Conservation (phyloP, 2,797 vertebrate genomes). For the Notoglanidium macrostoma region DNA sequence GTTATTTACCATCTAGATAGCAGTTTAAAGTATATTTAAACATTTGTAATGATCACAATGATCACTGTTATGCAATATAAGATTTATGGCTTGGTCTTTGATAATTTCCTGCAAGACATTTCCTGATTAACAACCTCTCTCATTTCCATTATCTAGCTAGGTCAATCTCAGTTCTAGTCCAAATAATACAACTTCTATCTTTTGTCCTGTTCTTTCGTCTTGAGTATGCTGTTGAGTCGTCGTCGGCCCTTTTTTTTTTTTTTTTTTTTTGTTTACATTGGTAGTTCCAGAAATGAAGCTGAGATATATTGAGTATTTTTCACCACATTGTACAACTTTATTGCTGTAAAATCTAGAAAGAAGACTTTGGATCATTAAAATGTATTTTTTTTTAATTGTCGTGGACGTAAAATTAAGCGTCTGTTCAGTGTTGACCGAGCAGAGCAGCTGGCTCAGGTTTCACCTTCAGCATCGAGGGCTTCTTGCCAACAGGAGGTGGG, state of each 20-base stretch:
- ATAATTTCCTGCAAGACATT: no score
- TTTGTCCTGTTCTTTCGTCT: not conserved
- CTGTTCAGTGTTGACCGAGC: constrained; percentile 9
- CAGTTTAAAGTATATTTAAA: not conserved
- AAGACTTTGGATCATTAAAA: not conserved
- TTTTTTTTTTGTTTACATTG: not conserved
- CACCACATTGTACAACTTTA: not conserved
- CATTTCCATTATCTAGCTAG: not conserved
- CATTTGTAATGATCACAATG: not conserved
- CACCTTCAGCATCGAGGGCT: constrained; percentile 9
- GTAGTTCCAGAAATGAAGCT: not conserved
- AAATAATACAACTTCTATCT: not conserved
- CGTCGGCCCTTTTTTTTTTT: not conserved
- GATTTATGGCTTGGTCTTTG: not conserved
- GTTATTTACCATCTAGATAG: not conserved
- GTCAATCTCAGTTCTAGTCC: not conserved
- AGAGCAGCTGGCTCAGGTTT: constrained; percentile 29
- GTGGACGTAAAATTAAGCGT: not conserved
- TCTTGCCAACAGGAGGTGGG: constrained; percentile 60
- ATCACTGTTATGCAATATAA: not conserved
- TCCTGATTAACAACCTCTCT: no score
- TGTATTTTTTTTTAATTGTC: not conserved
- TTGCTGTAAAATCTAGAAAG: not conserved
- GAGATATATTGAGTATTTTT: not conserved
- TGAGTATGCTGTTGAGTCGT: not conserved